Conservation (phyloP, 2,797 vertebrate genomes). For the Trematomus bernacchii region DNA sequence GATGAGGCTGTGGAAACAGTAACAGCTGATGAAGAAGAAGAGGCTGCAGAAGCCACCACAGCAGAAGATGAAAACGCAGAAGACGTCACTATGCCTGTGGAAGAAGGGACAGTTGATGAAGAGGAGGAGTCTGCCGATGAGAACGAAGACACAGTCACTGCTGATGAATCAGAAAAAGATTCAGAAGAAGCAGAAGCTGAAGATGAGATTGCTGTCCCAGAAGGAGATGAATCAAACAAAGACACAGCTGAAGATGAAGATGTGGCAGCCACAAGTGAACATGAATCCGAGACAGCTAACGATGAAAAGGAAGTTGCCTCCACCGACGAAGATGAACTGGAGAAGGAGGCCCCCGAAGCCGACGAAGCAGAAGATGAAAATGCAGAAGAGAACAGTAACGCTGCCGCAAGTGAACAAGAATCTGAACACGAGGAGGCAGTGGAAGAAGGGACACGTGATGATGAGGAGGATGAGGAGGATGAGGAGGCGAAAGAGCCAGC, state of each 20-base stretch:
- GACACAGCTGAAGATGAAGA: neutral
- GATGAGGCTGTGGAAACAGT: constrained; percentile 15
- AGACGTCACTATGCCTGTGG: constrained; percentile 11
- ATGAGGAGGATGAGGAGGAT: constrained; percentile 9
- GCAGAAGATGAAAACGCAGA: constrained; percentile 21
- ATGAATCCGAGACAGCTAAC: constrained; percentile 15
- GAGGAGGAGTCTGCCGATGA: constrained; percentile 30
- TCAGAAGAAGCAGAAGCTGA: constrained; percentile 16
- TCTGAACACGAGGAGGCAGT: constrained; percentile 14
- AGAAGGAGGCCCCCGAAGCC: too few relatives aligned
- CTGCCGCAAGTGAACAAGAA: constrained; percentile 27
- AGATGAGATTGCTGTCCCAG: neutral
- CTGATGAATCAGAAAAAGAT: constrained; percentile 6
- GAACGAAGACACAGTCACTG: neutral
- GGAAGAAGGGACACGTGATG: constrained; percentile 6
- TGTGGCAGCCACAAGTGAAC: constrained; percentile 16
- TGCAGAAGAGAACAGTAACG: constrained; percentile 5
- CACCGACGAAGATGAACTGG: too few relatives aligned
- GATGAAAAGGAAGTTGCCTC: too few relatives aligned
- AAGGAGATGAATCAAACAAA: too few relatives aligned
- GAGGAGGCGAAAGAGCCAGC: constrained; percentile 10
- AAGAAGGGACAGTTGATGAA: neutral
- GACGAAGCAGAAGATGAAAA: neutral
- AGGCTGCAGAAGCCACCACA: neutral
- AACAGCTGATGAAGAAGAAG: constrained; percentile 9